Evolutionary conservation across 2,888 invertebrate genomes (phyloP), one percentile per base, ranked within the genome.

Genomic region (Rhamphomyia laevipes): DNA sequence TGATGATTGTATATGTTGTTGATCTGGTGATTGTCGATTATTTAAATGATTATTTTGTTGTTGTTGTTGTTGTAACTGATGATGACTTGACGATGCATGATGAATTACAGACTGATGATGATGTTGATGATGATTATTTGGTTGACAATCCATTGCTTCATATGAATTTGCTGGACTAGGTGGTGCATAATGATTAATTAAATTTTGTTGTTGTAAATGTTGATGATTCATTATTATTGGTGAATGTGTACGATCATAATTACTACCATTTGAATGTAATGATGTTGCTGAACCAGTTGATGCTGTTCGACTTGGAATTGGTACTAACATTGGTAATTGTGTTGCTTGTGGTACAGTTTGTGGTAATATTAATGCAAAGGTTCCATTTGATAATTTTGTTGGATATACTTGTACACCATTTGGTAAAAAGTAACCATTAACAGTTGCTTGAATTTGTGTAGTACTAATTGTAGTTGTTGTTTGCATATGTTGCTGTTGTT

Each of bases 401-500:
- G 88, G 88, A 13, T 89, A 84, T 46, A 90, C 71, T 53, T 86
- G 86, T 3, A 88, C 78, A 21, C 84, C 82, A 58, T 85, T 85
- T 60, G 78, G 76, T 57, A 80, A 69, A 59, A 78, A 78, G 54
- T 80, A 78, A 3, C 77, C 75, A 55, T 75, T 75, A 33, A 72
- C 70, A 13, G 64, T 68, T 53, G 66, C 63, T 49, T 67, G 68
- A 15, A 69, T 63, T 56, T 68, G 67, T 30, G 64, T 59, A 48
- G 56, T 58, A 11, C 60, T 16, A 46, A 48, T 21, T 42, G 58
- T 48, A 23, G 54, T 55, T 53, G 58, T 51, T 37, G 31, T 49
- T 33, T 45, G 27, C 5, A 42, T 38, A 37, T 38, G 52, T 37
- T 44, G 35, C 44, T 11, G 27, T 48, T 52, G 49, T 54, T 38